Conservation (phyloP, 2,888 invertebrate species). For the Buathra laborator region DNA sequence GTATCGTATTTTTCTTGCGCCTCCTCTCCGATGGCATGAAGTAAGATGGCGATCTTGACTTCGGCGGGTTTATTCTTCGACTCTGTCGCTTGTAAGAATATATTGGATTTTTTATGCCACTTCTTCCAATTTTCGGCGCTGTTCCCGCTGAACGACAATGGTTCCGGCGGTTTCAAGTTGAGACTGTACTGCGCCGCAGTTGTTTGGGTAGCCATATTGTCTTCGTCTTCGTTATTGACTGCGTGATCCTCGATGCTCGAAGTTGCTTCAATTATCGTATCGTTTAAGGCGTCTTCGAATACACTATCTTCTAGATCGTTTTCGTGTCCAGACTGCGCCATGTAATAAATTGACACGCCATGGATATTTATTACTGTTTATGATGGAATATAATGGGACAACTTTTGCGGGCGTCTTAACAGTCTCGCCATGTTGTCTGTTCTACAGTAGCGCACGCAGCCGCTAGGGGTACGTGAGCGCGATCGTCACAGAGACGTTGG, state of each 20-base stretch:
- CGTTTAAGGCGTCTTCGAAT: slow-evolving; percentile 34
- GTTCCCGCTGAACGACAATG: slow-evolving; percentile 65
- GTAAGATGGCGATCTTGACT: slow-evolving; percentile 72
- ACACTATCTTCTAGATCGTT: background rate
- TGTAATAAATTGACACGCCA: slow-evolving; percentile 17
- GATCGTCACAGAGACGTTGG: no score
- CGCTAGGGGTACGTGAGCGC: no score
- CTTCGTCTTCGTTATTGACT: background rate
- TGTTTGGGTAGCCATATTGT: background rate
- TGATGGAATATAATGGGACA: no score
- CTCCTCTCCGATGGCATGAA: slow-evolving; percentile 74
- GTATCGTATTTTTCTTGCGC: slow-evolving; percentile 74
- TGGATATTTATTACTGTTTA: background rate
- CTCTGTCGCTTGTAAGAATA: slow-evolving; percentile 73
- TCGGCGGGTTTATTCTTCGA: slow-evolving; percentile 66
- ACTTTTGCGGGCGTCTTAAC: no score
- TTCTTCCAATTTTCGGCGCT: slow-evolving; percentile 73
- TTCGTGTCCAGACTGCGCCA: slow-evolving; percentile 36
- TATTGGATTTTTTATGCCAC: slow-evolving; percentile 72
- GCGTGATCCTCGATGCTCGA: background rate
- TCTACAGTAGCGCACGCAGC: no score
- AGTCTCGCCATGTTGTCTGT: no score
- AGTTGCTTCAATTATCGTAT: background rate
- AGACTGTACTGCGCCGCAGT: background rate
- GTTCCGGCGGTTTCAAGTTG: slow-evolving; percentile 58